Evolutionary conservation across 2,113 vertebrate genomes (phyloP), one percentile per base, ranked within the genome.

Genomic region (Maccullochella peelii): DNA sequence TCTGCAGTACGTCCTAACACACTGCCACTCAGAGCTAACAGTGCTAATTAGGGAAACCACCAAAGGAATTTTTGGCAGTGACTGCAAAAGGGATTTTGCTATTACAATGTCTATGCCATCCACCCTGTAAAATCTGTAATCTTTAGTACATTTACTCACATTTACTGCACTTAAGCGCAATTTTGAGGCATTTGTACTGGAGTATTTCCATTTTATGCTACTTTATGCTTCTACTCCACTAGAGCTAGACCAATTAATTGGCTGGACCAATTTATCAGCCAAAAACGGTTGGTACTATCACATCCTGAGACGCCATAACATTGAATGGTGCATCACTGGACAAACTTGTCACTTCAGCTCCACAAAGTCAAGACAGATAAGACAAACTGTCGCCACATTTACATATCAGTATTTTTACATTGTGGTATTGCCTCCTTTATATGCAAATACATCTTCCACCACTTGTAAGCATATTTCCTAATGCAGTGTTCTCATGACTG

Each of bases 31-130:
- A 36, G n/a, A 63, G 75, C 73, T 84, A 85, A 89, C 76, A 38
- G 55, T 8, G 9, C 71, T 90, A 88, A 94, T 87, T 87, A 73
- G 47, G 25, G 44, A 62, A 75, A 71, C 57, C 30, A 25, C 49
- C n/a, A 70, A 77, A 72, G 58, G 77, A 73, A 55, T 79, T 72
- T 84, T 61, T 23, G 40, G 72, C 14, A 12, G 4, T 0, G 30
- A 57, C 77, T 66, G 23, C 47, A 66, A 2, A 52, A 33, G 57
- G 49, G 16, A 52, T 50, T 81, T 73, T 42, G 15, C 38, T n/a
- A 36, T 63, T 38, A 12, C 40, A 27, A 44, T 25, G 76, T 66
- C 50, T 20, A 47, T 67, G 74, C 21, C 79, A 79, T 5, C 73
- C 55, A 59, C 5, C 23, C 20, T 36, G 23, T 33, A 75, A 42